Conservation (phyloP, 2,113 vertebrate species). For the Carettochelys insculpta region DNA sequence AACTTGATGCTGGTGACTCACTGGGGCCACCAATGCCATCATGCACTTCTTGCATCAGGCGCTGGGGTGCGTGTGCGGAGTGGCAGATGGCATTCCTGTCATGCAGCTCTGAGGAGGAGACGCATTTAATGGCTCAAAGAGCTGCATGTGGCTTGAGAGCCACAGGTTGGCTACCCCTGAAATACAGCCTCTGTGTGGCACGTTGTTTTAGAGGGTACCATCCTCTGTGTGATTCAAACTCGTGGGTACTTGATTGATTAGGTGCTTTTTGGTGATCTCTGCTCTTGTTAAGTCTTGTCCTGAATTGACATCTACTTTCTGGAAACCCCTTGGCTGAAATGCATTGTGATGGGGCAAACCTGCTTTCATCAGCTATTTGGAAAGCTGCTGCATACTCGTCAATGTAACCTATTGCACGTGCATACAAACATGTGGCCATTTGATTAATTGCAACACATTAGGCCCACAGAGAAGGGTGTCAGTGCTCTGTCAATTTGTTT, state of each 20-base stretch:
- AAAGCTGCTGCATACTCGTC: not conserved
- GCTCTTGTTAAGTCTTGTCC: not conserved
- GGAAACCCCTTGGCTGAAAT: not conserved
- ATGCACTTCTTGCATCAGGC: too few relatives aligned
- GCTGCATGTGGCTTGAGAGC: too few relatives aligned
- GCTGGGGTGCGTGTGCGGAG: too few relatives aligned
- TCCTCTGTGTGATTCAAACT: not conserved
- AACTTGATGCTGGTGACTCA: too few relatives aligned
- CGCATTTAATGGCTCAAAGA: too few relatives aligned
- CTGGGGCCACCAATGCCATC: too few relatives aligned
- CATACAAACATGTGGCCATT: not conserved
- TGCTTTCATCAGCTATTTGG: not conserved
- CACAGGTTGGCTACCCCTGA: too few relatives aligned
- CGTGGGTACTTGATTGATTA: not conserved
- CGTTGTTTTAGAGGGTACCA: not conserved
- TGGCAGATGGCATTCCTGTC: too few relatives aligned
- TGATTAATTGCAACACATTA: not conserved
- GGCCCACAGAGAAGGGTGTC: not conserved
- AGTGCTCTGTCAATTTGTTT: not conserved
- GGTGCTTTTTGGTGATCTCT: not conserved
- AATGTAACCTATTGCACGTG: not conserved
- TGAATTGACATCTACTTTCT: not conserved
- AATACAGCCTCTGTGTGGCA: not conserved
- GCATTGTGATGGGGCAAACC: not conserved
- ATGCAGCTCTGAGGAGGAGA: too few relatives aligned